Conservation (phyloP, 1,140 invertebrate genomes). For the Pemphigus obesinymphae region DNA sequence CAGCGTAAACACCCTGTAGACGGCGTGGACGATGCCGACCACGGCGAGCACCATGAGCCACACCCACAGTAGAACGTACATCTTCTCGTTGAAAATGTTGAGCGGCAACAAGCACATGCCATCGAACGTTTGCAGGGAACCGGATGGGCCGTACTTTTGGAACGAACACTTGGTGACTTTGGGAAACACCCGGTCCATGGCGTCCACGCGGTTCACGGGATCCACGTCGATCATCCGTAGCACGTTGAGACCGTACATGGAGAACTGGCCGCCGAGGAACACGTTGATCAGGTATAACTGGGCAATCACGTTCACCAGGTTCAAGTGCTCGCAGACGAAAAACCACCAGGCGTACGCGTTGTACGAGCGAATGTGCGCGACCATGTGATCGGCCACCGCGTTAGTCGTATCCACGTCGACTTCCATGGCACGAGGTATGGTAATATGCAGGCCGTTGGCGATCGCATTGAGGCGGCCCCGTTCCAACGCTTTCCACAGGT, state of each 20-base stretch:
- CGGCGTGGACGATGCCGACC: constrained; percentile 62
- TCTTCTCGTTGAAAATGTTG: constrained; percentile 75
- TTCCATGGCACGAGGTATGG: constrained; percentile 53
- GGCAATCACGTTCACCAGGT: constrained; percentile 52
- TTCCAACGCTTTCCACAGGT: constrained; percentile 73
- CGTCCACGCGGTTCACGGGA: constrained; percentile 65
- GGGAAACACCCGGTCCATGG: constrained; percentile 53
- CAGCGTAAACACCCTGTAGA: constrained; percentile 69
- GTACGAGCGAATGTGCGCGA: constrained; percentile 47
- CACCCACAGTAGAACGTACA: constrained; percentile 73
- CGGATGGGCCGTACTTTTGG: constrained; percentile 61
- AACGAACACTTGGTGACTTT: constrained; percentile 52
- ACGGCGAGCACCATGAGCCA: constrained; percentile 68
- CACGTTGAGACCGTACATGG: constrained; percentile 54
- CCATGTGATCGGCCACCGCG: constrained; percentile 47
- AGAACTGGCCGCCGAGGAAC: constrained; percentile 65
- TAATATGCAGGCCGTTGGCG: constrained; percentile 49
- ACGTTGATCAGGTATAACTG: constrained; percentile 64
- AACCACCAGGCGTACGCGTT: constrained; percentile 52
- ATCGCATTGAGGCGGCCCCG: constrained; percentile 57
- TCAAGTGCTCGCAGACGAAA: constrained; percentile 53
- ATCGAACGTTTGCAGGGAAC: constrained; percentile 58
- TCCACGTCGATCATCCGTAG: constrained; percentile 58
- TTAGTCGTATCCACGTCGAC: constrained; percentile 55
- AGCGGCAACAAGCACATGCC: constrained; percentile 67